A percentile compares a stretch with the other conserved stretches of the same genome.
phyloP scores from a whole-genome alignment of 2,888 invertebrate species.

The Nomada hirtipes region DNA sequence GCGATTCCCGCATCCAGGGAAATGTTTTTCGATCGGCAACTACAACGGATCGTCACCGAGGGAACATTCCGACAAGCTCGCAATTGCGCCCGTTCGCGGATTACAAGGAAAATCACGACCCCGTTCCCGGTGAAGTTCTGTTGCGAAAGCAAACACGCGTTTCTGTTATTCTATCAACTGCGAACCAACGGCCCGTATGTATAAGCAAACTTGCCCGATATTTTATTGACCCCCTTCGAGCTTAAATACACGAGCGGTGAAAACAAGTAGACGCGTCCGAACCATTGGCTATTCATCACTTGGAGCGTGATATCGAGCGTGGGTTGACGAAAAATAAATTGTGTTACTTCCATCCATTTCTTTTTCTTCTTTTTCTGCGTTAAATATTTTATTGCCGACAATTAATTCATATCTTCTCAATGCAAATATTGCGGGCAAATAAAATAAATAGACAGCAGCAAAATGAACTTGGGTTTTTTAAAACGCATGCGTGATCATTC shows the following conservation, averaged over 20 bases:
- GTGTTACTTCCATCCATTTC: no score
- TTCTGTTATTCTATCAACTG: conserved; percentile 73
- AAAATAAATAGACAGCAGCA: background rate
- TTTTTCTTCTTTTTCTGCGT: no score
- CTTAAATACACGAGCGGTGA: conserved; percentile 52
- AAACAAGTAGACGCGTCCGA: conserved; percentile 42
- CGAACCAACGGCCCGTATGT: conserved; percentile 63
- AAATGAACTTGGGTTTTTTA: background rate
- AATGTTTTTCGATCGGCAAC: conserved; percentile 56
- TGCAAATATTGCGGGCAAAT: background rate
- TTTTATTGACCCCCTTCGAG: conserved; percentile 64
- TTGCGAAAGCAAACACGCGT: conserved; percentile 73
- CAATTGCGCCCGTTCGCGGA: conserved; percentile 62
- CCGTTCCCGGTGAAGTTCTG: conserved; percentile 51
- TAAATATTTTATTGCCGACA: no score
- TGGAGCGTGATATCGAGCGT: background rate
- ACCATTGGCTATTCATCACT: background rate
- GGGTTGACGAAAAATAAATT: background rate
- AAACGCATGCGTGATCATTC: conserved; percentile 20
- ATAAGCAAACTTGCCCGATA: conserved; percentile 66
- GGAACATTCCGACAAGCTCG: conserved; percentile 55
- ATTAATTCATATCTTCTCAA: no score
- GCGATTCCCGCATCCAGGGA: conserved; percentile 25
- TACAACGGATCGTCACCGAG: conserved; percentile 58
- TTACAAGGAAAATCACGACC: conserved; percentile 69